A percentile compares a stretch with the other conserved stretches of the same genome.
These are phyloP conservation scores for Syndactyla subalaris DNA, from an alignment of 2,797 vertebrate species.

Conservation along the genomic window DNA sequence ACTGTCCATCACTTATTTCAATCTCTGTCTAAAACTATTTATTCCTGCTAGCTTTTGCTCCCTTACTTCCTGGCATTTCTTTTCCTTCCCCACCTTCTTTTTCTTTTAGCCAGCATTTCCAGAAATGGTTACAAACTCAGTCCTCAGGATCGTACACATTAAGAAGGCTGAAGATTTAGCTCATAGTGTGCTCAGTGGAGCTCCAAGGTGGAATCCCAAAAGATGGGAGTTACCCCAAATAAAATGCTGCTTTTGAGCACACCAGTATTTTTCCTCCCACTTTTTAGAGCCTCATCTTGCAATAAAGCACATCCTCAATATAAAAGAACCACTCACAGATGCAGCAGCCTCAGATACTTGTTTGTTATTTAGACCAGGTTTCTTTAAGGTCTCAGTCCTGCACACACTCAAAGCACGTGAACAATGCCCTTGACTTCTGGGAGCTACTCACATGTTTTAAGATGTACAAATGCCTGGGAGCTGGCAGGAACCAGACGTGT, in stretches of 20 bases:
- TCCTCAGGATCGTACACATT: neutral
- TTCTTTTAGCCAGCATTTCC: neutral
- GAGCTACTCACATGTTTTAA: neutral
- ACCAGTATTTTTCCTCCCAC: neutral
- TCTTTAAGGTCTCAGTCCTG: neutral
- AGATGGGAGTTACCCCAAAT: neutral
- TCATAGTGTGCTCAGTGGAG: neutral
- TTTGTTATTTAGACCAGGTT: neutral
- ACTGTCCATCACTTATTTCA: neutral
- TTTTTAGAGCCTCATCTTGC: neutral
- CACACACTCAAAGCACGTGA: neutral
- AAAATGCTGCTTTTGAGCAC: neutral
- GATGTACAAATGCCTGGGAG: neutral
- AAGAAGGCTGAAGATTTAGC: neutral
- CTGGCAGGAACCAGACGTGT: neutral
- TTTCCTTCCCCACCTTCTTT: neutral
- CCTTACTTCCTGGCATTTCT: neutral
- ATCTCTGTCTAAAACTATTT: neutral
- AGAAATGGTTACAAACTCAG: neutral
- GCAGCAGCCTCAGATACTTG: neutral
- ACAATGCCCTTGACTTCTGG: neutral
- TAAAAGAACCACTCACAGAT: rapidly evolving
- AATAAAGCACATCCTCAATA: too few species aligned
- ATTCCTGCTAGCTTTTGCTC: neutral
- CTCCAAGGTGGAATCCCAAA: neutral